Conservation (phyloP, 2,888 invertebrate genomes). For the Penaeus monodon region DNA sequence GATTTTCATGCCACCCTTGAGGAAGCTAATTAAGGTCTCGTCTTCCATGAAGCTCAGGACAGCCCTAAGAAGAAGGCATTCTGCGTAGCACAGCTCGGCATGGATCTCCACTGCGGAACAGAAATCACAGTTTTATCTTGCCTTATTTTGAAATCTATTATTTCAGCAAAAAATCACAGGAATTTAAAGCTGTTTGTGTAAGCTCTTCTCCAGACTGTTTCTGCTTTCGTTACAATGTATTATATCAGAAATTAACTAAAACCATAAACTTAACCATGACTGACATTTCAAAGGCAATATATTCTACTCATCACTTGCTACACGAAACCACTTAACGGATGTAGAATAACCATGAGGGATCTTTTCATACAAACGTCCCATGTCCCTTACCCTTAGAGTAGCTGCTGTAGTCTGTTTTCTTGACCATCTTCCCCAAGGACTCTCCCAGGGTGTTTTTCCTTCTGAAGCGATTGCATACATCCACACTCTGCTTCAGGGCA, state of each 20-base stretch:
- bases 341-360: too few species aligned
- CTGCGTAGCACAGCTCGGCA: slow-evolving; percentile 95
- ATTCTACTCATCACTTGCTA: too few species aligned
- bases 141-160: too few species aligned
- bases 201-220: too few species aligned
- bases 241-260: too few species aligned
- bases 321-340: too few species aligned
- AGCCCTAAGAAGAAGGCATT: slow-evolving; percentile 87
- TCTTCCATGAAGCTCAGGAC: slow-evolving; percentile 94
- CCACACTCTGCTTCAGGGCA: slow-evolving; percentile 82
- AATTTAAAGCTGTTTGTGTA: too few species aligned
- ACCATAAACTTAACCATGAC: too few species aligned
- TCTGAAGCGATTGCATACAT: slow-evolving; percentile 82
- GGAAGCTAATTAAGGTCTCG: slow-evolving; percentile 91
- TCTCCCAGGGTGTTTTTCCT: slow-evolving; percentile 81
- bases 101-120: slow-evolving; percentile 79
- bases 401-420: slow-evolving; percentile 81
- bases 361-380: not conserved
- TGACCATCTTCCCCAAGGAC: slow-evolving; percentile 84
- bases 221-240: too few species aligned
- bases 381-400: slow-evolving; percentile 76
- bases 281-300: too few species aligned
- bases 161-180: too few species aligned
- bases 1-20: slow-evolving; percentile 93
- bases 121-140: too few species aligned